Evolutionary conservation across 2,888 invertebrate genomes (phyloP).

Genomic region (Leptopilina syphax): DNA sequence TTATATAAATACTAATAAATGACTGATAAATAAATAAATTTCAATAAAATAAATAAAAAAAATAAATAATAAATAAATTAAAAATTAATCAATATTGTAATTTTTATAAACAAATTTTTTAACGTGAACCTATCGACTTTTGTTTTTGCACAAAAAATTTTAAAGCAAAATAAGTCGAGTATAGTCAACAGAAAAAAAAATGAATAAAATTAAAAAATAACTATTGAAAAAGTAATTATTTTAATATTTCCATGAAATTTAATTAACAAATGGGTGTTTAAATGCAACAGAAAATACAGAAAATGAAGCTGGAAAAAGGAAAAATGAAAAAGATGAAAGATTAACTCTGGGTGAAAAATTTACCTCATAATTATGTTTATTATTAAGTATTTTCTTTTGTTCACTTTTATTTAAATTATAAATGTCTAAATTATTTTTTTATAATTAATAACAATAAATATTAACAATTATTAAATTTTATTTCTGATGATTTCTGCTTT

Average conservation of each 20-base stretch:
- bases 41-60: too few species aligned
- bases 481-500: too few species aligned
- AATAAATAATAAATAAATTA: too few species aligned
- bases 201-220: not conserved
- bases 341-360: not conserved
- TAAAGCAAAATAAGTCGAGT: too few species aligned
- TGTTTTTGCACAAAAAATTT: too few species aligned
- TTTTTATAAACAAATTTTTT: too few species aligned
- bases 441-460: not conserved
- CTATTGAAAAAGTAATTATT: constrained; percentile 3
- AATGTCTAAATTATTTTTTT: not conserved
- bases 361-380: not conserved
- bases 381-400: not conserved
- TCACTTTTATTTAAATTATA: not conserved
- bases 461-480: too few species aligned
- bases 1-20: too few species aligned
- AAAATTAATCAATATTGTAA: too few species aligned
- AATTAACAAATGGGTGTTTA: not conserved
- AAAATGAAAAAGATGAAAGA: not conserved
- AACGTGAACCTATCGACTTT: too few species aligned
- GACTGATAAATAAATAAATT: too few species aligned
- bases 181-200: not conserved
- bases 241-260: not conserved
- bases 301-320: not conserved
- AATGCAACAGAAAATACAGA: not conserved